A percentile compares a stretch with the other conserved stretches of the same genome.
Evolutionary conservation across 2,113 vertebrate genomes (phyloP).

Genomic region (Piaya cayana): DNA sequence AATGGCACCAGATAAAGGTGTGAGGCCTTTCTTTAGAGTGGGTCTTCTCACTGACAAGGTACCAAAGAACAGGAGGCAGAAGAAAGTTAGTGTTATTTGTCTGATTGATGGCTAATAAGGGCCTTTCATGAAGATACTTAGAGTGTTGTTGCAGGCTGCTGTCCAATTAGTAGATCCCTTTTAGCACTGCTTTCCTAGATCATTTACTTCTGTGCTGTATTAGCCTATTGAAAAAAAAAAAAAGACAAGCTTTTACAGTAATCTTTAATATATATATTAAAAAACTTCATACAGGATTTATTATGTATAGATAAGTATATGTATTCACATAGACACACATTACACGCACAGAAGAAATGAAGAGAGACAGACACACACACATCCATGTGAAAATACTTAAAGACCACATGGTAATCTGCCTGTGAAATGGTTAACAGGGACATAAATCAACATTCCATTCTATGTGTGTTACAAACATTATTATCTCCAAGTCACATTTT

Average conservation of each 20-base stretch:
- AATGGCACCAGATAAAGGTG: constrained; percentile 49
- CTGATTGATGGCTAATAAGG: constrained; percentile 62
- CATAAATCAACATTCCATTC: constrained; percentile 46
- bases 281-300: not conserved
- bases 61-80: constrained; percentile 8
- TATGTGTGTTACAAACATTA: constrained; percentile 44
- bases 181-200: not conserved
- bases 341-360: not conserved
- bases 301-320: not conserved
- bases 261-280: not conserved
- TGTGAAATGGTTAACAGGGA: constrained; percentile 50
- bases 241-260: not conserved
- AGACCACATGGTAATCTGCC: not conserved
- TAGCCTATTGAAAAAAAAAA: not conserved
- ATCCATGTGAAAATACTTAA: not conserved
- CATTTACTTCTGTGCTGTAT: not conserved
- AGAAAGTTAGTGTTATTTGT: constrained; percentile 57
- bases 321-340: not conserved
- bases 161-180: constrained; percentile 64
- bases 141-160: not conserved
- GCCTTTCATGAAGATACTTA: constrained; percentile 21
- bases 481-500: constrained; percentile 64
- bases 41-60: constrained; percentile 23
- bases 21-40: constrained; percentile 53
- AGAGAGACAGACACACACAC: not conserved